A percentile compares a stretch with the other conserved stretches of the same genome.
Conservation (phyloP, 2,888 invertebrate species). For the Standfussiana lucernea region DNA sequence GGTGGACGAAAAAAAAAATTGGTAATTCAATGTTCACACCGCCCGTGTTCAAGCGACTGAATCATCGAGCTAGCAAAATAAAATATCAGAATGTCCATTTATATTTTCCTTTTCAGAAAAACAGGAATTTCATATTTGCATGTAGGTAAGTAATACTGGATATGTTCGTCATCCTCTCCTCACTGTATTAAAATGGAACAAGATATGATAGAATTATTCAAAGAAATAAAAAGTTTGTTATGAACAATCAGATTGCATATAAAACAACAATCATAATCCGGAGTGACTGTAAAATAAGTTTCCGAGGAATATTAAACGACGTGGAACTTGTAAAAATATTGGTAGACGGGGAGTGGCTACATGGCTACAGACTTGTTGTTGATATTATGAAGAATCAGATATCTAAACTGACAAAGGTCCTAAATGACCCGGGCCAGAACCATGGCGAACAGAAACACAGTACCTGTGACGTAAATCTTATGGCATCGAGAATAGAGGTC, state of each 20-base stretch:
- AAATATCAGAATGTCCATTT: not conserved
- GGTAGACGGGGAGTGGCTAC: not conserved
- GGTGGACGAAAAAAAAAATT: not conserved
- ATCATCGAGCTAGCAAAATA: slow-evolving; percentile 2
- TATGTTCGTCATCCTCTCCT: not conserved
- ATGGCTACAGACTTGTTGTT: not conserved
- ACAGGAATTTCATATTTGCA: not conserved
- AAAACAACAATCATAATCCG: not conserved
- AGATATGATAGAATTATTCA: not conserved
- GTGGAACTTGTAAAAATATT: not conserved
- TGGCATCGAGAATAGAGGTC: no score
- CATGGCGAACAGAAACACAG: not conserved
- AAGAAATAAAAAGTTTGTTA: slow-evolving; percentile 8
- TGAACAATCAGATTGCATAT: slow-evolving; percentile 4
- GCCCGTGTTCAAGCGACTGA: not conserved
- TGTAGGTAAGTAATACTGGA: not conserved
- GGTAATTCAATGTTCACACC: not conserved
- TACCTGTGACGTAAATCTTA: no score
- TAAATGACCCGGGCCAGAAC: not conserved
- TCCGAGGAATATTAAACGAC: not conserved
- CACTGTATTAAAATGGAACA: not conserved
- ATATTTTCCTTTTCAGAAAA: not conserved
- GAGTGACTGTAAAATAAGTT: slow-evolving; percentile 5
- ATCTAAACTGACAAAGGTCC: not conserved
- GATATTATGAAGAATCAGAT: not conserved